Conservation (phyloP, 1,140 invertebrate species). For the Wiebesia pumilae region DNA sequence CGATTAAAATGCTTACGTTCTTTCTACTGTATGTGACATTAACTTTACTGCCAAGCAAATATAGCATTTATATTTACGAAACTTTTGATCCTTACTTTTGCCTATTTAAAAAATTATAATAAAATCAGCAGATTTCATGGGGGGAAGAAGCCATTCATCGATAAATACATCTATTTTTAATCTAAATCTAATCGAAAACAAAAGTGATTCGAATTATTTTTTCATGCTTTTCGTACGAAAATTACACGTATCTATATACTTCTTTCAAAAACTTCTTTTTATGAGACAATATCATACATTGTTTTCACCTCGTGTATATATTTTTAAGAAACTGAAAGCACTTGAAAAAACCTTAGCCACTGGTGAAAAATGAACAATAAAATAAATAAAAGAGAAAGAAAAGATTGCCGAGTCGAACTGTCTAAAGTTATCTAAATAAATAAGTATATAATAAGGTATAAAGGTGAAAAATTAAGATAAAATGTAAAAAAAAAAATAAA, state of each 20-base stretch:
- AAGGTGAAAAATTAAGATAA: slow-evolving; percentile 52
- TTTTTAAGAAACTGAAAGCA: slow-evolving; percentile 28
- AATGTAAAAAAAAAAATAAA: background rate
- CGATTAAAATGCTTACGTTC: background rate
- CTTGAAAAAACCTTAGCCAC: background rate
- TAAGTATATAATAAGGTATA: slow-evolving; percentile 48
- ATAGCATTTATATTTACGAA: no score
- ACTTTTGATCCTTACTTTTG: no score
- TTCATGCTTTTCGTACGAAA: background rate
- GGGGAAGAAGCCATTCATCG: background rate
- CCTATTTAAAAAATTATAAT: no score
- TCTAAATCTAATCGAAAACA: background rate
- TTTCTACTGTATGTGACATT: background rate
- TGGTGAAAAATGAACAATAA: slow-evolving; percentile 25
- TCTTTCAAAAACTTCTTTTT: background rate
- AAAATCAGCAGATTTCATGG: background rate
- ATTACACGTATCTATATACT: background rate
- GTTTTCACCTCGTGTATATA: background rate
- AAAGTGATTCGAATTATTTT: background rate
- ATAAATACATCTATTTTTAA: background rate
- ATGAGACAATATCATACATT: background rate
- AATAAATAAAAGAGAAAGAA: slow-evolving; percentile 32
- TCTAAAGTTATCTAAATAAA: slow-evolving; percentile 57
- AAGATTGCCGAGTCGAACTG: slow-evolving; percentile 51
- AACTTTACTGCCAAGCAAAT: background rate